Conservation (phyloP, 2,888 invertebrate species). For the Epiblema foenella region DNA sequence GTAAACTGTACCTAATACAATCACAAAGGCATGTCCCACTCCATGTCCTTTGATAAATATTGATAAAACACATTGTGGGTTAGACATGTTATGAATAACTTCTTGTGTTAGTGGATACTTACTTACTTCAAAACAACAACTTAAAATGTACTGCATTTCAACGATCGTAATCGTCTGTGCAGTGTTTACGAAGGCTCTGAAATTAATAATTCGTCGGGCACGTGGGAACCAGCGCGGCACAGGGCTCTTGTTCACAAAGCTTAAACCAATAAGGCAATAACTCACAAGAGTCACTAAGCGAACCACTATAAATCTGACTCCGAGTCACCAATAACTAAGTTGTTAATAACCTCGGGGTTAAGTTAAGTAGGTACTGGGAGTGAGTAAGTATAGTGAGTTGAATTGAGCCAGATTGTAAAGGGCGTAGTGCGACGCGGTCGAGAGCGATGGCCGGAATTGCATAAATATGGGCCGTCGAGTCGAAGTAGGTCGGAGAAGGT, state of each 20-base stretch:
- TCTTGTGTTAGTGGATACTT: too few species aligned
- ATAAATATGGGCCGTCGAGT: conserved; percentile 55
- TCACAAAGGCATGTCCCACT: too few species aligned
- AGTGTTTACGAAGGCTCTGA: conserved; percentile 29
- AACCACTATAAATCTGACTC: background rate
- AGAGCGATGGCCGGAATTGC: conserved; percentile 51
- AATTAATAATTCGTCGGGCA: conserved; percentile 40
- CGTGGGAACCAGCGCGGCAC: conserved; percentile 29
- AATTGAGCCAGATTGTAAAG: background rate
- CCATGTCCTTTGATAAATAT: too few species aligned
- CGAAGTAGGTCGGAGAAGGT: conserved; percentile 62
- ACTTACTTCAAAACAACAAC: background rate
- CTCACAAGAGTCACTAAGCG: background rate
- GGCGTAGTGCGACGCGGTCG: conserved; percentile 24
- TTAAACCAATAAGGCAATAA: background rate
- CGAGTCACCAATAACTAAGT: background rate
- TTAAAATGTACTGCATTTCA: conserved; percentile 11
- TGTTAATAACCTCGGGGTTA: conserved; percentile 1
- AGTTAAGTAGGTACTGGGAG: background rate
- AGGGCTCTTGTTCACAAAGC: background rate
- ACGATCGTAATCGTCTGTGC: conserved; percentile 18
- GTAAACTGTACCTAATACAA: too few species aligned
- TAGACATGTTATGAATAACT: too few species aligned
- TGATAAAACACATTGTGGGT: too few species aligned
- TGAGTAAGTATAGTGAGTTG: too few species aligned